Base-by-base conservation (phyloP, 2,888 invertebrate species). In the Drosophila robusta region DNA sequence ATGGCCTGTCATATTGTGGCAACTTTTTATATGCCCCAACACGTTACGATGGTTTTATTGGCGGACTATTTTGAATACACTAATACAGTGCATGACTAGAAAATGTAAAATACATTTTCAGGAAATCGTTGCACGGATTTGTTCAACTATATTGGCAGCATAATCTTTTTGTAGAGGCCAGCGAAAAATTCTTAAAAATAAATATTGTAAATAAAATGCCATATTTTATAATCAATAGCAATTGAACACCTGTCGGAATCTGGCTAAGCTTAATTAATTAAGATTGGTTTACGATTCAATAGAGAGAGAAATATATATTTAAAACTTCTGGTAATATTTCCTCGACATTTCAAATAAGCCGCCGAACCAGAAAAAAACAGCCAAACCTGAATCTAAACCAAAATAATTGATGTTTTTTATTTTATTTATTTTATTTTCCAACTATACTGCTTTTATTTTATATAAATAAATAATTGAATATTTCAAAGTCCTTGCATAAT, bases 1-100 rank as follows among this genome's bases (percentile, higher is more conserved):
- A 89, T 79, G 63, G 69, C 70, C 87, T 76, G 87, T 87, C 87
- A 87, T 80, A 80, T 74, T 64, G 87, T 87, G 79, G 79, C 82
- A 70, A 71, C 66, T 72, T 88, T 78, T 83, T 82, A 70, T 86
- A 79, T 86, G 71, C 68, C 67, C 69, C 78, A 87, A 70, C 83
- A 82, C 76, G 80, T 82, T 66, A 65, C 73, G 60, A 52, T 65
- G 60, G 44, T 58, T 86, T 80, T 84, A 84, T 85, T 73, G 57
- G 45, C 52, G 39, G 22, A 38, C 29, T 60, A 54, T 72, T 73
- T 61, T 73, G 64, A 77, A 72, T 72, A 67, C 22, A 67, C 67
- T 76, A 75, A 76, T 72, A 62, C 68, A 68, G 68, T 76, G 34
- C 52, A 68, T 38, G 14, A 44, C 45, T 18, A 3, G 16, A 26